A percentile compares a stretch with the other conserved stretches of the same genome.
Conservation (phyloP, 2,888 invertebrate genomes). For the Caenorhabditis angaria region DNA sequence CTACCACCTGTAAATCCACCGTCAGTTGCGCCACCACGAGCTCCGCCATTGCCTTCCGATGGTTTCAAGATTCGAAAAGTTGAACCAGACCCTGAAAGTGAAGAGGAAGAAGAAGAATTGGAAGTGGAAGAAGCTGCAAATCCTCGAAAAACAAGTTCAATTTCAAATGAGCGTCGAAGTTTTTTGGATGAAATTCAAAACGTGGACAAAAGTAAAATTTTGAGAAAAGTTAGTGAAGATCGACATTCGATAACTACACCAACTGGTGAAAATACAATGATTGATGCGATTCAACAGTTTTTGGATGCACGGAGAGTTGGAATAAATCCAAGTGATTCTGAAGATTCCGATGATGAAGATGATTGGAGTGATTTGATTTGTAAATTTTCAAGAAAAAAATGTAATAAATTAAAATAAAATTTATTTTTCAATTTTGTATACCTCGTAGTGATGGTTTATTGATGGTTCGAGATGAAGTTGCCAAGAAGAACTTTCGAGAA, state of each 20-base stretch:
- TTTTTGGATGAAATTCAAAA: constrained; percentile 7
- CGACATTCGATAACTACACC: background rate
- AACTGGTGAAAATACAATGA: background rate
- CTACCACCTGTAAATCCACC: background rate
- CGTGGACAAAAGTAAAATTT: background rate
- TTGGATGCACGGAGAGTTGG: constrained; percentile 6
- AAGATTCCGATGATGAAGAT: background rate
- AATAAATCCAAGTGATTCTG: constrained; percentile 3
- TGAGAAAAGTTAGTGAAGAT: background rate
- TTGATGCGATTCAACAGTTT: constrained; percentile 3
- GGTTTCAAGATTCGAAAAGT: background rate
- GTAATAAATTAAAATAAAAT: background rate
- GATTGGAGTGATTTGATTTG: constrained; percentile 1
- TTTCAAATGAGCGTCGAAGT: background rate
- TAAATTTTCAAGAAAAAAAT: background rate
- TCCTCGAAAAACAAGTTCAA: background rate
- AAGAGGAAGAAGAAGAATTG: background rate
- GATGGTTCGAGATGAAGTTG: constrained; percentile 45
- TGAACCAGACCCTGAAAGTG: background rate
- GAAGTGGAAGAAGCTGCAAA: background rate
- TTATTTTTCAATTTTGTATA: constrained; percentile 13
- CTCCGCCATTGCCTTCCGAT: background rate
- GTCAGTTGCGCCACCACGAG: background rate
- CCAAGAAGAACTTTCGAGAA: constrained; percentile 31
- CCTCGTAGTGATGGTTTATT: constrained; percentile 53